Percentiles rank a stretch among this genome's conserved stretches.
Evolutionary conservation across 2,113 vertebrate species (phyloP).

Genomic region (Trematomus loennbergii): DNA sequence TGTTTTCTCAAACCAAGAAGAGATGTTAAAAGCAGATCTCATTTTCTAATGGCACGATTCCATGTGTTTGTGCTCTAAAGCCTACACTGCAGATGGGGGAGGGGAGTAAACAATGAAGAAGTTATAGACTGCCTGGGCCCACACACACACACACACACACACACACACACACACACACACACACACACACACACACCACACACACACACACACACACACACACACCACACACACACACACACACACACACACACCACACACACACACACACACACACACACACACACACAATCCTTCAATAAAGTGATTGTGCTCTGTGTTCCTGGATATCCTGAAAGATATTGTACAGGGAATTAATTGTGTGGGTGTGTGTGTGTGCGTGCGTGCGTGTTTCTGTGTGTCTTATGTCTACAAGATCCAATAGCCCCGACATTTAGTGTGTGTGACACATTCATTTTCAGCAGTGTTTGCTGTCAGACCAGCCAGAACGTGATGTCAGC

Average conservation of each 20-base stretch:
- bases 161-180: slow-evolving; percentile 1
- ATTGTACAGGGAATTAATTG: slow-evolving; percentile 31
- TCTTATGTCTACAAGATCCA: slow-evolving; percentile 3
- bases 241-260: not conserved
- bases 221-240: not conserved
- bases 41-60: slow-evolving; percentile 39
- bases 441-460: slow-evolving; percentile 33
- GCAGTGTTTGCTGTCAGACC: not conserved
- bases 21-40: slow-evolving; percentile 24
- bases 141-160: not conserved
- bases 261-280: slow-evolving; percentile 14
- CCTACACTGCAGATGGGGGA: slow-evolving; percentile 7
- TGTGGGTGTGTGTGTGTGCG: slow-evolving; percentile 13
- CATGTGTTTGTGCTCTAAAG: slow-evolving; percentile 34
- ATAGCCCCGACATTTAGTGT: slow-evolving; percentile 1
- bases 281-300: slow-evolving; percentile 46
- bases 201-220: not conserved
- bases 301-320: slow-evolving; percentile 45
- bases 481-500: slow-evolving; percentile 8
- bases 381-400: not conserved
- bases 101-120: slow-evolving; percentile 38
- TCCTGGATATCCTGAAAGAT: slow-evolving; percentile 57
- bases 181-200: slow-evolving; percentile 11
- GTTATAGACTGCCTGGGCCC: slow-evolving; percentile 14
- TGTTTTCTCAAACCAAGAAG: not conserved